A percentile compares a stretch with the other conserved stretches of the same genome.
Conservation (phyloP, 2,797 vertebrate genomes). For the Sebastes kiyomatsui region DNA sequence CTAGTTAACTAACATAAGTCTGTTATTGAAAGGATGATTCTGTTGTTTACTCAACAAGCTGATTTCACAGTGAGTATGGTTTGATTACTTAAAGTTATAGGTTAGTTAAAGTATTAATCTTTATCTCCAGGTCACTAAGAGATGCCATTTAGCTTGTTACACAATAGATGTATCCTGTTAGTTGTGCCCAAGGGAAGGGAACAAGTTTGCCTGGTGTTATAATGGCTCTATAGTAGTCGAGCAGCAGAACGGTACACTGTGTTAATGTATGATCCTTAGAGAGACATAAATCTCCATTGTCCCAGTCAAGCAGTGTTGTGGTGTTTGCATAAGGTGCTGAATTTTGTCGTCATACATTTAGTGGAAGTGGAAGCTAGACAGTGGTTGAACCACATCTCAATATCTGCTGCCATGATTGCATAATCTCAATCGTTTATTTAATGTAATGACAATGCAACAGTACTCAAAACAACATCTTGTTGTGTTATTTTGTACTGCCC, state of each 20-base stretch:
- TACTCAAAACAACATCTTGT: not conserved
- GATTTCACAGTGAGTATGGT: not conserved
- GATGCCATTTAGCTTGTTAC: slow-evolving; percentile 34
- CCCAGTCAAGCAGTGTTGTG: not conserved
- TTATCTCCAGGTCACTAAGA: not conserved
- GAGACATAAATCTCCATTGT: not conserved
- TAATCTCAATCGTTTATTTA: not conserved
- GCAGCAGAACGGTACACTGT: not conserved
- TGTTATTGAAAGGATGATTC: not conserved
- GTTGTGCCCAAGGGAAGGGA: not conserved
- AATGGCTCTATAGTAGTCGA: not conserved
- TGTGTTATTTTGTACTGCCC: not conserved
- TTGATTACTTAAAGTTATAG: not conserved
- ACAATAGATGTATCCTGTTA: slow-evolving; percentile 48
- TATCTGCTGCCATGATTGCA: slow-evolving; percentile 1
- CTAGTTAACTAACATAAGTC: slow-evolving; percentile 12
- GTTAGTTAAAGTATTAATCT: not conserved
- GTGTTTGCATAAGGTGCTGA: not conserved
- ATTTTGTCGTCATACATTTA: not conserved
- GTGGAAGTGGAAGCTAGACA: not conserved
- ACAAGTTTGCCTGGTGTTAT: not conserved
- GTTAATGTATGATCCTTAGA: not conserved
- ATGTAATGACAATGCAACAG: slow-evolving; percentile 5
- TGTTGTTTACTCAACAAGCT: not conserved
- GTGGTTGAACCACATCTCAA: not conserved